A percentile compares a stretch with the other conserved stretches of the same genome.
Conservation (phyloP, 2,888 invertebrate genomes). For the Yponomeuta cagnagella region DNA sequence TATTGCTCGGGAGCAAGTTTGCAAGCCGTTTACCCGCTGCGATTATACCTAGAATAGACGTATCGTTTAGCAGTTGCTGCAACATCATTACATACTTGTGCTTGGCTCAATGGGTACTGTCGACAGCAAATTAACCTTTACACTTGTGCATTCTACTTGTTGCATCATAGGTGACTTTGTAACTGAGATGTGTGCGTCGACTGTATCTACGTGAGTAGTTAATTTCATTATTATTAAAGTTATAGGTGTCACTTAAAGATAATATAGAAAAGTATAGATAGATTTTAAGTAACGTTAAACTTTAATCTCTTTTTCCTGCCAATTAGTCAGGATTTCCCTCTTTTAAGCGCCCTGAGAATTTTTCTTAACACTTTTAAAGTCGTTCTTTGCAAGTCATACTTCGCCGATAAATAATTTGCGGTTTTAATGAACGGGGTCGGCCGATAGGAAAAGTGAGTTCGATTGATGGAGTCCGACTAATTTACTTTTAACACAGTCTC, state of each 20-base stretch:
- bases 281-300: no score
- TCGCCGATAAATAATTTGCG: background rate
- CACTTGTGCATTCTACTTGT: no score
- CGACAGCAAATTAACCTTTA: no score
- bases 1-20: conserved; percentile 8
- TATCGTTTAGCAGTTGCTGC: background rate
- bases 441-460: conserved; percentile 10
- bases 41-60: background rate
- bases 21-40: background rate
- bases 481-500: background rate
- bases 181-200: no score
- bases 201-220: no score
- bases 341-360: background rate
- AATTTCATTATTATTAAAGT: no score
- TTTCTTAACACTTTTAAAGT: background rate
- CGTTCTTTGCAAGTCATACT: background rate
- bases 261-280: no score
- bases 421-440: conserved; percentile 9
- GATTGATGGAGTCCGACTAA: conserved; percentile 13
- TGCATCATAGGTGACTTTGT: no score
- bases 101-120: background rate
- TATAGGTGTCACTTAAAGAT: no score
- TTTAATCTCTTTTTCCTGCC: no score
- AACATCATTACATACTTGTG: background rate
- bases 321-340: no score